phyloP scores from a whole-genome alignment of 2,888 invertebrate species.

The Diogma glabrata region DNA sequence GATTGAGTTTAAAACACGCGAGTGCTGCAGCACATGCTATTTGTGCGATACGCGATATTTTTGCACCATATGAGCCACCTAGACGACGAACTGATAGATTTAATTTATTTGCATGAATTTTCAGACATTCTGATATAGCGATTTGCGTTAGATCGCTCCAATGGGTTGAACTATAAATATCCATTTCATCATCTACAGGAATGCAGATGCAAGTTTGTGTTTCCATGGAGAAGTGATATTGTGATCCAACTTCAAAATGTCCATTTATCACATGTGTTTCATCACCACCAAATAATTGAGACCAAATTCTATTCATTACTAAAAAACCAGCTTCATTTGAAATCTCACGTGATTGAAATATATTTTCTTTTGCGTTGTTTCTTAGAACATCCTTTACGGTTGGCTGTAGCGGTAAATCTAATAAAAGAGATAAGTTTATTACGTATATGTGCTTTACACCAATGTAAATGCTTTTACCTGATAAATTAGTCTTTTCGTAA shows the following conservation, averaged over 20 bases:
- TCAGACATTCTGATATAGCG: constrained; percentile 42
- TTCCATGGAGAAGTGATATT: constrained; percentile 63
- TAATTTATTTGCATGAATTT: constrained; percentile 30
- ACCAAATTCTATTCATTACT: constrained; percentile 18
- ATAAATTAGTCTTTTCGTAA: constrained; percentile 22
- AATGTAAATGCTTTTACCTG: not conserved
- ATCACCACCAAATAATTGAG: constrained; percentile 20
- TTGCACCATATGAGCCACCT: constrained; percentile 53
- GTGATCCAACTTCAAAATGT: constrained; percentile 41
- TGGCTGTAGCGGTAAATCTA: constrained; percentile 22
- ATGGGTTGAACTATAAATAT: constrained; percentile 48
- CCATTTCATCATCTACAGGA: constrained; percentile 56
- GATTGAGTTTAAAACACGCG: constrained; percentile 45
- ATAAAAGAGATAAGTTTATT: too few relatives aligned
- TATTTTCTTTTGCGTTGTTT: constrained; percentile 19
- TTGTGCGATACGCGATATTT: constrained; percentile 37
- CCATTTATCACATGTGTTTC: constrained; percentile 40
- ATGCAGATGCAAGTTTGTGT: constrained; percentile 47
- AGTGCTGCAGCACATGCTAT: constrained; percentile 52
- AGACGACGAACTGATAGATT: constrained; percentile 57
- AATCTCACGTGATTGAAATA: not conserved
- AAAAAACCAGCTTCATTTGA: not conserved
- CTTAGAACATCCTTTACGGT: constrained; percentile 37
- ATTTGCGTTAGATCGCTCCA: constrained; percentile 45
- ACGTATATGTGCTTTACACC: too few relatives aligned